phyloP scores from a whole-genome alignment of 2,888 invertebrate species.

The Tetrapedia diversipes region DNA sequence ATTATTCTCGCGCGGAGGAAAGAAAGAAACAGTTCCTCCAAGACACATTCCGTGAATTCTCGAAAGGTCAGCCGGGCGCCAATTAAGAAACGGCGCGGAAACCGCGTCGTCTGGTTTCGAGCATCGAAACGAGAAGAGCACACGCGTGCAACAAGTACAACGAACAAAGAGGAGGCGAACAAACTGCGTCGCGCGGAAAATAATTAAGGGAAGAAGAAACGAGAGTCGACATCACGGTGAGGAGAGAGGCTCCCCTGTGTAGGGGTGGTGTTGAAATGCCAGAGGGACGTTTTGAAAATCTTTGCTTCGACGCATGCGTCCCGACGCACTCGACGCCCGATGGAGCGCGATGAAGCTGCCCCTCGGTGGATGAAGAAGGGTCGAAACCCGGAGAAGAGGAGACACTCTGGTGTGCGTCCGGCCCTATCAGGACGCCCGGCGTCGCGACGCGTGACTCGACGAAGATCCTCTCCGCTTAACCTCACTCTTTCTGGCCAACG shows the following conservation, averaged over 20 bases:
- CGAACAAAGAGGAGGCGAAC: not conserved
- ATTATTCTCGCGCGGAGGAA: no score
- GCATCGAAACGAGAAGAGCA: not conserved
- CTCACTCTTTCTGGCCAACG: no score
- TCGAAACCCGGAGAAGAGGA: slow-evolving; percentile 47
- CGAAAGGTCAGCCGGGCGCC: slow-evolving; percentile 25
- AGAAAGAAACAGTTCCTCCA: slow-evolving; percentile 11
- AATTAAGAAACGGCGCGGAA: slow-evolving; percentile 8
- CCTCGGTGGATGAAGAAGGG: slow-evolving; percentile 51
- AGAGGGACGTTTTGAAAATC: slow-evolving; percentile 77
- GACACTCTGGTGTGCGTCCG: slow-evolving; percentile 41
- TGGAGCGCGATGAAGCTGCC: slow-evolving; percentile 64
- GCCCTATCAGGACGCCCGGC: slow-evolving; percentile 29
- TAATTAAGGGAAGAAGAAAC: not conserved
- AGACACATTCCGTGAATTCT: slow-evolving; percentile 26
- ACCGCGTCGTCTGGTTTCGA: slow-evolving; percentile 4
- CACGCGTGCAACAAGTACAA: slow-evolving; percentile 26
- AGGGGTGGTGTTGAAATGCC: slow-evolving; percentile 52
- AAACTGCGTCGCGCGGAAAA: not conserved
- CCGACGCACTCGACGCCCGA: slow-evolving; percentile 56
- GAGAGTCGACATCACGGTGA: not conserved
- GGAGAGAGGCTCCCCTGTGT: not conserved
- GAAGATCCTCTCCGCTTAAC: not conserved
- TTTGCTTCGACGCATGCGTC: slow-evolving; percentile 79
- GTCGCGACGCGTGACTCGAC: slow-evolving; percentile 41